Base-by-base conservation (phyloP, 30 jellyfish, hydroid and myxozoan genomes). In the Cassiopea andromeda region DNA sequence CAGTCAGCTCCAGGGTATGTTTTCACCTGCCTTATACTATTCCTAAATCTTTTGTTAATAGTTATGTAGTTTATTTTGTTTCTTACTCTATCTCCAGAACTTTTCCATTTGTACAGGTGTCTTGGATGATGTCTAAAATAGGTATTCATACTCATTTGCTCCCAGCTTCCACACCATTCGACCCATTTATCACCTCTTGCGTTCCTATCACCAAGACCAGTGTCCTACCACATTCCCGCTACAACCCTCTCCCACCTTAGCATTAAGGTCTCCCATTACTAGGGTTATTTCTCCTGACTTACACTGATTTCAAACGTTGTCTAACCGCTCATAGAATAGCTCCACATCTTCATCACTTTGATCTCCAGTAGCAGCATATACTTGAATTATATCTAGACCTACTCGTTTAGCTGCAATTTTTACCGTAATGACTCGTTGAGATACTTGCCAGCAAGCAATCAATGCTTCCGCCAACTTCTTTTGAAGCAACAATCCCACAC, bases 221-320 rank as follows among this genome's bases (percentile, higher is more conserved):
- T 17, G 16, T 4, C 75, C 87, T 6, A 78, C 75, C 27, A 59
- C 60, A 45, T 47, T 19, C 46, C 27, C 46, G 8, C 38, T 50
- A 5, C 9, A n/a, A 16, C 16, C 75, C 47, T 59, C 44, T 54
- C 87, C 87, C 17, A 78, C 58, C 54, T 78, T 78, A 13, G 87
- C 87, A 78, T 78, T 78, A 9, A 78, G 48, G 38, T 78, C 87
- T 59, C 78, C 80, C 87, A 78, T 78, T 8, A 78, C 87, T 48
- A 48, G 46, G 48, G 44, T 48, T 27, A 78, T 78, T 78, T 78
- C 87, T 48, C 38, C 49, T 75, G 64, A 54, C 12, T 54, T 54
- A 3, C 12, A 10, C 64, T 54, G 13, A 9, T 19, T 75, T 27
- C 17, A 27, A 1, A n/a, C 78, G 0, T 69, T 27, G 48, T 69